A percentile compares a stretch with the other conserved stretches of the same genome.
phyloP scores from a whole-genome alignment of 2,797 vertebrate genomes.

The Cyclura pinguis region DNA sequence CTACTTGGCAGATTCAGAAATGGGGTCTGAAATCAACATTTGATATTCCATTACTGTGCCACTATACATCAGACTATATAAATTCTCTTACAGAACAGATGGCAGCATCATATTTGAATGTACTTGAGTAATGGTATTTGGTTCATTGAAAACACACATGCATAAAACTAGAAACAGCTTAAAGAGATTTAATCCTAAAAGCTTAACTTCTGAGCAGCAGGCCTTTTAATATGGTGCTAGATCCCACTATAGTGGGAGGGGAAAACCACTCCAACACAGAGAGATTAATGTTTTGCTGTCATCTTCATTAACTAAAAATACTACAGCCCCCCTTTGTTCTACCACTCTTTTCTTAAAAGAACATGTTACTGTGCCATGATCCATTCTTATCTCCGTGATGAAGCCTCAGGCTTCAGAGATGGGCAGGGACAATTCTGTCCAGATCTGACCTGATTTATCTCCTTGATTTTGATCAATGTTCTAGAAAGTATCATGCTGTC shows the following conservation, averaged over 20 bases:
- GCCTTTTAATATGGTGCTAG: conserved; percentile 17
- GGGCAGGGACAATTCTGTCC: background rate
- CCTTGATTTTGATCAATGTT: background rate
- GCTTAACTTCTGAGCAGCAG: conserved; percentile 16
- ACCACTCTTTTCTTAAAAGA: background rate
- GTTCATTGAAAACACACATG: conserved; percentile 18
- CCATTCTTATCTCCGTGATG: background rate
- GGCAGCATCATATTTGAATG: conserved; percentile 30
- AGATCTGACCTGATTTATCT: background rate
- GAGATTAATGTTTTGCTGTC: conserved; percentile 17
- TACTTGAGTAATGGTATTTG: conserved; percentile 37
- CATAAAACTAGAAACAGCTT: conserved; percentile 24
- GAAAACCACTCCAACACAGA: background rate
- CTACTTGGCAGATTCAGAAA: conserved; percentile 10
- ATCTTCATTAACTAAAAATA: conserved; percentile 23
- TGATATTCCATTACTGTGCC: conserved; percentile 8
- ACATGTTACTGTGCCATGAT: background rate
- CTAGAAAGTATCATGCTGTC: background rate
- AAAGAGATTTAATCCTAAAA: conserved; percentile 30
- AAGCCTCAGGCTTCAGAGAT: background rate
- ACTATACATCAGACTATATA: background rate
- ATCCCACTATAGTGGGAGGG: background rate
- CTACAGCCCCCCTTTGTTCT: background rate
- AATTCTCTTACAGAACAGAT: conserved; percentile 39
- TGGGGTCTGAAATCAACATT: background rate